Percentiles rank a stretch among this genome's conserved stretches.
Evolutionary conservation across 2,888 invertebrate genomes (phyloP).

Genomic region (Drosophila flavopinicola): DNA sequence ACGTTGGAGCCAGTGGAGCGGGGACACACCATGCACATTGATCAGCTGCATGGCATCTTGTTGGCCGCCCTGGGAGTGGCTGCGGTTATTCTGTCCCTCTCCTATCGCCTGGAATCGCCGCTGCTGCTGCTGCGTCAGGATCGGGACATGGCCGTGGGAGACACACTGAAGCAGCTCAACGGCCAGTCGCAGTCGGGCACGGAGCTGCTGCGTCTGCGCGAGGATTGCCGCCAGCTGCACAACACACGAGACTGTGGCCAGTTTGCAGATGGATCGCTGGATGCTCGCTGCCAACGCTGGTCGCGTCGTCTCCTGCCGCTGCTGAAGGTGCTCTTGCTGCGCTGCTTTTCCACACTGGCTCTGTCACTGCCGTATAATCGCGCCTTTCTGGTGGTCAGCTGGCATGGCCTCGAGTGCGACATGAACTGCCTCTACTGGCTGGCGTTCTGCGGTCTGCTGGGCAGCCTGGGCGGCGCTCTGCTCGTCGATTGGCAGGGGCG

Average conservation of each 20-base stretch:
- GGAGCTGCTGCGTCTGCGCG: slow-evolving; percentile 69
- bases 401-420: slow-evolving; percentile 73
- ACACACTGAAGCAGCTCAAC: slow-evolving; percentile 62
- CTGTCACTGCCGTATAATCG: slow-evolving; percentile 81
- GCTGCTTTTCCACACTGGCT: slow-evolving; percentile 72
- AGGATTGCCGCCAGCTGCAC: slow-evolving; percentile 71
- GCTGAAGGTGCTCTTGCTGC: slow-evolving; percentile 70
- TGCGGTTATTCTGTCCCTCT: slow-evolving; percentile 65
- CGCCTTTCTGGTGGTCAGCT: slow-evolving; percentile 75
- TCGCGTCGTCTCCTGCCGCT: slow-evolving; percentile 58
- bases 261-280: slow-evolving; percentile 51
- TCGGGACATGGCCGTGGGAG: slow-evolving; percentile 65
- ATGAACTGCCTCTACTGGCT: slow-evolving; percentile 77
- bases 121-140: slow-evolving; percentile 72
- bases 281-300: slow-evolving; percentile 34
- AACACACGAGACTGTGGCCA: slow-evolving; percentile 67
- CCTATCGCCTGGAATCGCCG: slow-evolving; percentile 76
- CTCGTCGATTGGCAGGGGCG: slow-evolving; percentile 79
- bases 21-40: slow-evolving; percentile 69
- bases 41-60: slow-evolving; percentile 80
- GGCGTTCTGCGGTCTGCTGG: slow-evolving; percentile 75
- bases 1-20: slow-evolving; percentile 59
- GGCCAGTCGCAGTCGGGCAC: slow-evolving; percentile 51
- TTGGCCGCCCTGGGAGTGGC: slow-evolving; percentile 72
- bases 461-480: slow-evolving; percentile 75